These are phyloP conservation scores for Bungarus multicinctus DNA, from an alignment of 2,113 vertebrate genomes.

Conservation along the genomic window DNA sequence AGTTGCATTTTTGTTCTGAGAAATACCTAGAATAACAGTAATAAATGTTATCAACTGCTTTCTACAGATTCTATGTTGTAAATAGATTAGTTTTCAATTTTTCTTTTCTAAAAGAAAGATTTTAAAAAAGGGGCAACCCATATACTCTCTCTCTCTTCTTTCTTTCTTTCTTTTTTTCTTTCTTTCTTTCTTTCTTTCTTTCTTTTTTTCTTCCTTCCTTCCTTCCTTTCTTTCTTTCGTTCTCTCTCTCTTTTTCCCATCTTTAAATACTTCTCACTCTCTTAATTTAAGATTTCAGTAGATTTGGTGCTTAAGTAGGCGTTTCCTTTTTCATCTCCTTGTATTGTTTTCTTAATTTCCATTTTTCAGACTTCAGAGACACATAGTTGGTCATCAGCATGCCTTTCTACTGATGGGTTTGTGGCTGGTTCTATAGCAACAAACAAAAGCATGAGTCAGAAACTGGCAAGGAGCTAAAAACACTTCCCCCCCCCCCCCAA, in stretches of 20 bases:
- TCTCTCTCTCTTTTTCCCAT: constrained; percentile 5
- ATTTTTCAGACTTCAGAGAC: constrained; percentile 57
- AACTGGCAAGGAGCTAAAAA: constrained; percentile 65
- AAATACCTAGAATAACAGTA: not conserved
- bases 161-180: too few species aligned
- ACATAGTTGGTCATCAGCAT: constrained; percentile 60
- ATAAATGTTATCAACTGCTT: not conserved
- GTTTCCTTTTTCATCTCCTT: constrained; percentile 58
- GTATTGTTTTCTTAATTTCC: constrained; percentile 41
- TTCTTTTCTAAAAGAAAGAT: not conserved
- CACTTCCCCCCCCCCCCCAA: constrained; percentile 57
- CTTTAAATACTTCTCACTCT: constrained; percentile 58
- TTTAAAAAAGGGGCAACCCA: constrained; percentile 1
- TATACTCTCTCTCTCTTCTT: constrained; percentile 25
- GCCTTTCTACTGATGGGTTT: constrained; percentile 57
- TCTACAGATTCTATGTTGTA: not conserved
- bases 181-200: too few species aligned
- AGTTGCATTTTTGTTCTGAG: not conserved
- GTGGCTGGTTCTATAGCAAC: constrained; percentile 69
- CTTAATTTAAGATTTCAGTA: constrained; percentile 15
- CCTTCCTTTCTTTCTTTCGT: accelerated
- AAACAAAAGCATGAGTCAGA: constrained; percentile 71
- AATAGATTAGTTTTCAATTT: not conserved
- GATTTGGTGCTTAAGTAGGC: constrained; percentile 50
- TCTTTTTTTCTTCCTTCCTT: too few species aligned